Conservation (phyloP, 2,797 vertebrate species). For the Sylvilagus floridanus region DNA sequence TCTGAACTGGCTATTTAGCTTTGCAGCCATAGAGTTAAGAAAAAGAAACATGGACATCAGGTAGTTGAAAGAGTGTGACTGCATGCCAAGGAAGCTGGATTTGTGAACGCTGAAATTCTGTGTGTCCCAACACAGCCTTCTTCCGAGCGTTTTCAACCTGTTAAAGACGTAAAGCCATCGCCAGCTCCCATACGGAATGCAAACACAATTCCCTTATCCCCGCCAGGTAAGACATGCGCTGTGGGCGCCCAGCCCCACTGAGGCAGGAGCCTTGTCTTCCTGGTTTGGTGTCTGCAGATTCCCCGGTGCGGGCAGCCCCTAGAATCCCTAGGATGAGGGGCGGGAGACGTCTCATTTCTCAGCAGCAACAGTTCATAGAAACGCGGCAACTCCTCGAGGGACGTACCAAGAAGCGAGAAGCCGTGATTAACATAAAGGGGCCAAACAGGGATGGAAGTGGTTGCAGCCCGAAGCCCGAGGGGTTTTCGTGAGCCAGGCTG, state of each 20-base stretch:
- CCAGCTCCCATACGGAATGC: not conserved
- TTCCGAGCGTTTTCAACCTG: not conserved
- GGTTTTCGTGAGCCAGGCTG: not conserved
- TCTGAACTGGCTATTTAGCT: not conserved
- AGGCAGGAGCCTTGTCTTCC: not conserved
- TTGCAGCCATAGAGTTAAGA: not conserved
- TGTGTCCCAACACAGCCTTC: not conserved
- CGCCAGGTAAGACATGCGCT: not conserved
- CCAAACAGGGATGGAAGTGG: not conserved
- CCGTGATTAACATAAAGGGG: not conserved
- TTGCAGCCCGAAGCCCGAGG: not conserved
- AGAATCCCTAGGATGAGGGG: not conserved
- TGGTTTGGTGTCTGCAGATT: no score
- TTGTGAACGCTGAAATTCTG: not conserved
- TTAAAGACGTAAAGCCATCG: not conserved
- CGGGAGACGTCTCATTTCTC: not conserved
- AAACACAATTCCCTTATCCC: not conserved
- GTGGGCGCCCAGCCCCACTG: rapidly evolving
- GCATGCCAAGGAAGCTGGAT: not conserved
- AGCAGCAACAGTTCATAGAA: not conserved
- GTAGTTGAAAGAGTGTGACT: not conserved
- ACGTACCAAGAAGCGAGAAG: not conserved
- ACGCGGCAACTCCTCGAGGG: not conserved
- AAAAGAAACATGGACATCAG: not conserved
- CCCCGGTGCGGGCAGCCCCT: not conserved